Conservation (phyloP, 2,797 vertebrate genomes). For the Sebastolobus altivelis region DNA sequence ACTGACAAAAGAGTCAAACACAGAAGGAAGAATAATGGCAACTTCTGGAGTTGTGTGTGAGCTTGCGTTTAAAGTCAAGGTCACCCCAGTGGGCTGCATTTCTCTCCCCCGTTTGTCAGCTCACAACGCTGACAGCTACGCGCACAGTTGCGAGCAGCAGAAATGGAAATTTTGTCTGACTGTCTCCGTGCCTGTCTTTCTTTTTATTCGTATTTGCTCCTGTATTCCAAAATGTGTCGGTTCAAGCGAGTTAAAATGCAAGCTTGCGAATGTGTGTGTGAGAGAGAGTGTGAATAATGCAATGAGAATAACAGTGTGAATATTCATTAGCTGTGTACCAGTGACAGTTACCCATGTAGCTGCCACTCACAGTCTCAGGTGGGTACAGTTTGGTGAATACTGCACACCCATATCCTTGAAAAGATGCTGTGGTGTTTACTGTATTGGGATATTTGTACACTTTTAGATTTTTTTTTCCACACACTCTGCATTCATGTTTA, state of each 20-base stretch:
- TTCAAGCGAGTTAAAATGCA: constrained; percentile 48
- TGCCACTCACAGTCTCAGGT: constrained; percentile 72
- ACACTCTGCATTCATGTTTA: constrained; percentile 39
- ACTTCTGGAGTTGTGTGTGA: constrained; percentile 35
- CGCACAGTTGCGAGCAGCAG: constrained; percentile 22
- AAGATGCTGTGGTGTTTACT: constrained; percentile 26
- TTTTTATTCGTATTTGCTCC: constrained; percentile 21
- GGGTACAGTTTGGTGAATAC: constrained; percentile 36
- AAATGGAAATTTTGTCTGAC: constrained; percentile 43
- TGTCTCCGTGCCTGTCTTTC: background rate
- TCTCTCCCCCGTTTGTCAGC: constrained; percentile 49
- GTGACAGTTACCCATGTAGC: constrained; percentile 75
- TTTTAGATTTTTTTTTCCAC: constrained; percentile 17
- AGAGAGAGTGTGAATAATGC: constrained; percentile 58
- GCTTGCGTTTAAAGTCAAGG: constrained; percentile 66
- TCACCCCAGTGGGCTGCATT: constrained; percentile 57
- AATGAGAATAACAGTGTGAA: constrained; percentile 67
- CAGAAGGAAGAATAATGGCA: constrained; percentile 29
- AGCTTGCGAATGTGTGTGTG: constrained; percentile 14
- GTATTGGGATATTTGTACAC: constrained; percentile 25
- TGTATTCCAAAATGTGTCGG: constrained; percentile 32
- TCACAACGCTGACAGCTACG: constrained; percentile 55
- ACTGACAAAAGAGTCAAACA: constrained; percentile 26
- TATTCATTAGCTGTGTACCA: constrained; percentile 76
- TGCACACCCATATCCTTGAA: constrained; percentile 25